Conservation (phyloP, 2,888 invertebrate genomes). For the Agrotis segetum region DNA sequence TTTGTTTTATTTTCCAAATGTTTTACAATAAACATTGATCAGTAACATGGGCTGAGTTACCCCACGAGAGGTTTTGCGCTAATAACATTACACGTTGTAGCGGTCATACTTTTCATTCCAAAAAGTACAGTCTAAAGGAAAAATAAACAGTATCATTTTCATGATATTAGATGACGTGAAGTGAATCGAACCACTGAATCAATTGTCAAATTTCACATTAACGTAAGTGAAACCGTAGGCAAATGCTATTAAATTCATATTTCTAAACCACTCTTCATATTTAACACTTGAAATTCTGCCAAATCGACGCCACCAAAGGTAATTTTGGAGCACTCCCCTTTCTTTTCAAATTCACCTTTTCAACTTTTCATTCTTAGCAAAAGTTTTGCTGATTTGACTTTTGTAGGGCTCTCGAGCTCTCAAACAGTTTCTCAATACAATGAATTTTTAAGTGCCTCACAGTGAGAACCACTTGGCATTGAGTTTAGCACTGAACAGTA, state of each 20-base stretch:
- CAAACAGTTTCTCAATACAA: slow-evolving; percentile 47
- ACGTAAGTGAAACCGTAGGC: no score
- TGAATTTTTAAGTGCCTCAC: slow-evolving; percentile 56
- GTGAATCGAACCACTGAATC: no score
- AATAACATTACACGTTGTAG: no score
- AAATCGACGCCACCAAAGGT: slow-evolving; percentile 3
- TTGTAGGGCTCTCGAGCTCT: slow-evolving; percentile 21
- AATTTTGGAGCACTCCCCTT: slow-evolving; percentile 18
- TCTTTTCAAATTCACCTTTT: slow-evolving; percentile 44
- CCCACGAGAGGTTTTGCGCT: no score
- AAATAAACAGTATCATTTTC: no score
- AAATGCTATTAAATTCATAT: slow-evolving; percentile 4
- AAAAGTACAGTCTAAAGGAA: no score
- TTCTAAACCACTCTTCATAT: slow-evolving; percentile 11
- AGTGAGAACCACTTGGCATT: slow-evolving; percentile 37
- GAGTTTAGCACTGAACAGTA: slow-evolving; percentile 17
- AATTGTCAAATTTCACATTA: no score
- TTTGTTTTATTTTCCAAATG: no score
- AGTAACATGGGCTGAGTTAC: no score
- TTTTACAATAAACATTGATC: no score
- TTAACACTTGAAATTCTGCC: slow-evolving; percentile 23
- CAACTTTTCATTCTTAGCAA: slow-evolving; percentile 31
- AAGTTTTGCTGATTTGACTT: slow-evolving; percentile 41
- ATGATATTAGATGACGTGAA: no score
- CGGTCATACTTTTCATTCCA: no score